Conservation (phyloP, 2,113 vertebrate species). For the Syrmaticus mikado region DNA sequence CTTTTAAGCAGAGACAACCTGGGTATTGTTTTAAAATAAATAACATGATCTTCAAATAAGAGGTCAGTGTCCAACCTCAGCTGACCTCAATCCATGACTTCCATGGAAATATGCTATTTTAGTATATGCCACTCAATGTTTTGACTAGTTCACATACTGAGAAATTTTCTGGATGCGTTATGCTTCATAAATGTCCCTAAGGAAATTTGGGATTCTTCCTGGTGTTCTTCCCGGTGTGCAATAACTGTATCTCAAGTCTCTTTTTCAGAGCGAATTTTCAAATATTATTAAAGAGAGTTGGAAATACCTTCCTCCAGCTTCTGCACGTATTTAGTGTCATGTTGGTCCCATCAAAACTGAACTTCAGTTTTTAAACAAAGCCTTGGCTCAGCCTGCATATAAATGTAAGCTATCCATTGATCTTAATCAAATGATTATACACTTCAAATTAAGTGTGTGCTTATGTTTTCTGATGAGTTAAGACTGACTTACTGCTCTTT, state of each 20-base stretch:
- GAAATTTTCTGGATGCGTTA: background rate
- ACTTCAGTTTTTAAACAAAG: background rate
- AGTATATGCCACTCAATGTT: background rate
- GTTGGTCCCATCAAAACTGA: background rate
- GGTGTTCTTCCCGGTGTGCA: background rate
- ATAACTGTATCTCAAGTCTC: background rate
- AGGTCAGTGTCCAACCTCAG: background rate
- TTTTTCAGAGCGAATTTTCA: background rate
- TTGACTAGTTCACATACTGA: background rate
- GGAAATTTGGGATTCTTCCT: background rate
- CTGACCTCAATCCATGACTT: background rate
- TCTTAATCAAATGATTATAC: background rate
- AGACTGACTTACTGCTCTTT: background rate
- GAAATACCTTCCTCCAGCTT: background rate
- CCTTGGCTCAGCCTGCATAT: background rate
- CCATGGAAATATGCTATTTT: background rate
- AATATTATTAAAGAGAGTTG: background rate
- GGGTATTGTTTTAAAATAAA: background rate
- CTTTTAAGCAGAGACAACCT: background rate
- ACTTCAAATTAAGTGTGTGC: background rate
- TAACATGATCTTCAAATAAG: background rate
- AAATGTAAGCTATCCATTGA: background rate
- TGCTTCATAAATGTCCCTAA: background rate
- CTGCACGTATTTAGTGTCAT: background rate
- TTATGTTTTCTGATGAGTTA: background rate